Conservation (phyloP, 2,888 invertebrate genomes). For the Neoitamus cyanurus region DNA sequence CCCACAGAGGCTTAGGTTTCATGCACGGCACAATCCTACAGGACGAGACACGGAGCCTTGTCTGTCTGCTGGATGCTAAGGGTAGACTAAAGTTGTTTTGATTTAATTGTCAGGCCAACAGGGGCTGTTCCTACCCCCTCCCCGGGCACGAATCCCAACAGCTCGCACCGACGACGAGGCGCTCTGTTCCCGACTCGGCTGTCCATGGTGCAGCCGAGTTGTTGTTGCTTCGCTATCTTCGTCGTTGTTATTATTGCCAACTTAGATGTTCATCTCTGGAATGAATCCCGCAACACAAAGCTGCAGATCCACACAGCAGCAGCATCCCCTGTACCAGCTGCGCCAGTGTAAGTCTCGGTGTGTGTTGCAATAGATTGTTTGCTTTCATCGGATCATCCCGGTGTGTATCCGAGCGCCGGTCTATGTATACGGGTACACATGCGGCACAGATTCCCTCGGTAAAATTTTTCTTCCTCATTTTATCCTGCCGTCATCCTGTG, state of each 20-base stretch:
- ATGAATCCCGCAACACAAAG: conserved; percentile 31
- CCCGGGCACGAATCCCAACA: not conserved
- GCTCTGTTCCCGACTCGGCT: conserved; percentile 9
- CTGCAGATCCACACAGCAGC: conserved; percentile 23
- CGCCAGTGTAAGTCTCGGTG: not conserved
- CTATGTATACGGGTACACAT: conserved; percentile 12
- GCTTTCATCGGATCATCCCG: conserved; percentile 40
- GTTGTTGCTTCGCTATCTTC: conserved; percentile 40
- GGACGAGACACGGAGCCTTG: conserved; percentile 18
- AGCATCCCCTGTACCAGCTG: conserved; percentile 6
- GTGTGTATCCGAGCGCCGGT: conserved; percentile 15
- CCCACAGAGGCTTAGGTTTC: not conserved
- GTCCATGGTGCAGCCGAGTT: conserved; percentile 7
- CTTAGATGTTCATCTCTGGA: conserved; percentile 35
- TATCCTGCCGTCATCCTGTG: conserved; percentile 46
- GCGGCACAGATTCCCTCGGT: conserved; percentile 36
- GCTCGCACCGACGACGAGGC: not conserved
- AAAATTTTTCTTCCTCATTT: conserved; percentile 42
- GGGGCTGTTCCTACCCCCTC: conserved; percentile 59
- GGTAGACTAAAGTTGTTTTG: conserved; percentile 56
- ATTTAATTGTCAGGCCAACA: conserved; percentile 61
- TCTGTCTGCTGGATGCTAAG: conserved; percentile 45
- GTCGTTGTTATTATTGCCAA: conserved; percentile 42
- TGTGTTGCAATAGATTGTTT: conserved; percentile 32
- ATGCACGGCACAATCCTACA: conserved; percentile 24